These are phyloP conservation scores for Amphipyra berbera DNA, from an alignment of 2,888 invertebrate genomes.

Conservation along the genomic window DNA sequence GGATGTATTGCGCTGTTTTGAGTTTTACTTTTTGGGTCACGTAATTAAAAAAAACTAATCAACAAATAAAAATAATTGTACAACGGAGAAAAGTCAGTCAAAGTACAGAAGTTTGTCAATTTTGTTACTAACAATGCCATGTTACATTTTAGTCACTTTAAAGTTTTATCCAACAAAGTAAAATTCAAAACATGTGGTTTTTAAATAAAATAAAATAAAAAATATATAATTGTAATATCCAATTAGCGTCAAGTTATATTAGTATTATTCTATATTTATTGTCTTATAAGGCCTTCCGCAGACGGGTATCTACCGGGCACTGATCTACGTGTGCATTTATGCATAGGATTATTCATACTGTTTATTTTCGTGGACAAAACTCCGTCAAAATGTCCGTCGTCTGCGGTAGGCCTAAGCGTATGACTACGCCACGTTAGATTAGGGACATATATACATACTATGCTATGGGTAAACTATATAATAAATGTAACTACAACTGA, in stretches of 20 bases:
- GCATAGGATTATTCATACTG: too few relatives aligned
- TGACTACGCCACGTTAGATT: constrained; percentile 52
- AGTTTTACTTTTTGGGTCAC: constrained; percentile 52
- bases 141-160: constrained; percentile 25
- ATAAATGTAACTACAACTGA: constrained; percentile 52
- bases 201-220: constrained; percentile 58
- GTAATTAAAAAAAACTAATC: constrained; percentile 25
- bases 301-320: too few relatives aligned
- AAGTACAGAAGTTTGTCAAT: constrained; percentile 44
- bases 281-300: constrained; percentile 36
- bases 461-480: constrained; percentile 56
- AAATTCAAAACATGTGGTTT: constrained; percentile 46
- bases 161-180: constrained; percentile 26
- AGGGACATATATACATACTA: constrained; percentile 54
- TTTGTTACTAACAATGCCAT: constrained; percentile 20
- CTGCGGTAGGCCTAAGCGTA: constrained; percentile 38
- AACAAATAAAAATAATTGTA: constrained; percentile 45
- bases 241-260: constrained; percentile 75
- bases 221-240: constrained; percentile 76
- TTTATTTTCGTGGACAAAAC: too few relatives aligned
- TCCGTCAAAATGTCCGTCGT: too few relatives aligned
- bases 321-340: too few relatives aligned
- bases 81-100: constrained; percentile 19
- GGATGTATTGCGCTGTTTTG: constrained; percentile 55
- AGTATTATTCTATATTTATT: constrained; percentile 65